Base-by-base conservation (phyloP, 2,888 invertebrate genomes). In the Aquatica leii region DNA sequence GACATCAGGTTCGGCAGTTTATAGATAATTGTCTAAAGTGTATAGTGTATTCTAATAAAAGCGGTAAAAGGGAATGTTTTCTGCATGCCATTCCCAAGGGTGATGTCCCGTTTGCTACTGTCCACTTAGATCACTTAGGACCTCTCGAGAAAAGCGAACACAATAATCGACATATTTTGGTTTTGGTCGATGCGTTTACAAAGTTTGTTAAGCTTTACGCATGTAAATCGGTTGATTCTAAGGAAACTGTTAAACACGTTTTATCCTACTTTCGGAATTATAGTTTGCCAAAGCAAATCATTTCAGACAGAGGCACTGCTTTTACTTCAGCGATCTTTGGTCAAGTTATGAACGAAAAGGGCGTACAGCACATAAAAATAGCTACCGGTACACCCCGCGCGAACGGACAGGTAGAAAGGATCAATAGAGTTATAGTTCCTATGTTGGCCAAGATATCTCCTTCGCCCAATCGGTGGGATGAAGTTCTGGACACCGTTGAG, bases 11-110 rank as follows among this genome's bases (percentile, higher is more conserved):
- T 8, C 71, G 67, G 60, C 50, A 58, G 18, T 71, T 74, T 59
- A 70, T 77, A 34, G 11, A 14, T 5, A 75, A 73, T 57, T 77
- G 74, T 65, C 48, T 77, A 18, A 73, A 72, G 59, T 77, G 75
- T 59, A 68, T 76, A 11, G 67, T 62, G 12, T 73, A 55, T 43
- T 66, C 66, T 6, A 57, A 65, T 2, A 41, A 24, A 1, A 61
- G 34, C 40, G 73, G 73, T 46, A 69, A 73, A 48, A 54, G 50
- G 11, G 74, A 74, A 57, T 73, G 74, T 4, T 69, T 64, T 11
- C 37, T 78, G 5, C 68, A 74, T 34, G 8, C 43, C 2, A 43
- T 14, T 62, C 17, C 73, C 72, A 55, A 55, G 21, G 55, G 55
- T 1, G 21, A 43, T 31, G 35, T 1, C 2, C 55, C 55, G 0